Percentiles rank a stretch among this genome's conserved stretches.
Evolutionary conservation across 2,888 invertebrate species (phyloP).

Genomic region (Gasteruption jaculator): DNA sequence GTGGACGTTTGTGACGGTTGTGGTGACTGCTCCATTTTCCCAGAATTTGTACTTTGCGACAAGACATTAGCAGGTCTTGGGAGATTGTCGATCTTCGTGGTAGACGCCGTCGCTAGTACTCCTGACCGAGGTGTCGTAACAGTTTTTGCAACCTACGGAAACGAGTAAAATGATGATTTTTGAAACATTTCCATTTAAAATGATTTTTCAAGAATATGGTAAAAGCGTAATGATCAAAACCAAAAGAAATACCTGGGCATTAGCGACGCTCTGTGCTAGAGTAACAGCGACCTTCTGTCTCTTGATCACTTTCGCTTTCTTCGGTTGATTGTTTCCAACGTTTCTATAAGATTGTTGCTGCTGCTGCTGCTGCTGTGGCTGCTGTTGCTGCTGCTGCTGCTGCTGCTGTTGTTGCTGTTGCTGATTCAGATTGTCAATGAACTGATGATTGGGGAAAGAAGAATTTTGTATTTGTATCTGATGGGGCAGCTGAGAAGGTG

Average conservation of each 20-base stretch:
- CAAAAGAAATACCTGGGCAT: constrained; percentile 25
- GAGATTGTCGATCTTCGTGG: constrained; percentile 32
- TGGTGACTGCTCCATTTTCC: constrained; percentile 46
- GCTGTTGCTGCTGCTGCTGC: too few relatives aligned
- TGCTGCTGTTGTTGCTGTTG: too few relatives aligned
- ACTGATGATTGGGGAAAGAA: constrained; percentile 47
- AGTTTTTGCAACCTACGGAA: constrained; percentile 35
- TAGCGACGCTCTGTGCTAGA: constrained; percentile 32
- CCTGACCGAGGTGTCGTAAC: constrained; percentile 34
- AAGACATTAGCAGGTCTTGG: constrained; percentile 33
- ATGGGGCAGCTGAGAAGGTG: constrained; percentile 48
- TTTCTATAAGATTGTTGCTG: too few relatives aligned
- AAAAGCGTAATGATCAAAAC: constrained; percentile 3
- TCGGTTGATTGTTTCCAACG: constrained; percentile 33
- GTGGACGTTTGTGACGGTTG: constrained; percentile 43
- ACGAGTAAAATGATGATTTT: constrained; percentile 12
- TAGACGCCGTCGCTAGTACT: constrained; percentile 28
- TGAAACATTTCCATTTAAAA: not conserved
- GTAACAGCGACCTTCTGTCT: constrained; percentile 35
- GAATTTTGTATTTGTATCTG: constrained; percentile 50
- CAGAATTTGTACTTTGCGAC: constrained; percentile 36
- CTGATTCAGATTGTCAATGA: constrained; percentile 49
- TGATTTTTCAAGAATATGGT: not conserved
- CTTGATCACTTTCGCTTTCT: constrained; percentile 43
- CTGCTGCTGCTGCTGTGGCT: too few relatives aligned